These are phyloP conservation scores for Thymallus thymallus DNA, from an alignment of 2,113 vertebrate genomes.

Conservation along the genomic window DNA sequence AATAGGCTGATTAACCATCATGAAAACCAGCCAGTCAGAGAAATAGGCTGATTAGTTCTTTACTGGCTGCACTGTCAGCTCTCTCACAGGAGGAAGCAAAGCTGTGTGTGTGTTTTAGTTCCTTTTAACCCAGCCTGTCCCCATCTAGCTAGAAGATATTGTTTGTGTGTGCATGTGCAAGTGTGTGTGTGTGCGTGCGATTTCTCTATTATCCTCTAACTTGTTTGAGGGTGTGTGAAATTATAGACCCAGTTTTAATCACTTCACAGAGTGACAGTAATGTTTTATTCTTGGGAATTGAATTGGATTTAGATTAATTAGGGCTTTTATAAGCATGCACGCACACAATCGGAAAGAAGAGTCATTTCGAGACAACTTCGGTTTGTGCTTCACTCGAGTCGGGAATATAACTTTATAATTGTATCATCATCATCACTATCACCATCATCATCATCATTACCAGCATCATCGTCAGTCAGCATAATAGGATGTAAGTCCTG, in stretches of 20 bases:
- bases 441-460: background rate
- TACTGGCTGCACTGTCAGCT: background rate
- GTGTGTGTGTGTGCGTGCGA: slow-evolving; percentile 20
- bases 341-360: no score
- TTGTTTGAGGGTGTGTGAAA: slow-evolving; percentile 52
- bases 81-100: background rate
- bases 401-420: no score
- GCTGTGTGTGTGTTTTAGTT: slow-evolving; percentile 14
- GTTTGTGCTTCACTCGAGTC: no score
- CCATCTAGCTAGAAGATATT: no score
- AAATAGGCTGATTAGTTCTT: background rate
- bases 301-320: slow-evolving; percentile 26
- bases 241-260: slow-evolving; percentile 47
- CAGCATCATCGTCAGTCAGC: background rate
- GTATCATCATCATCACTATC: no score
- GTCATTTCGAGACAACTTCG: no score
- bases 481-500: background rate
- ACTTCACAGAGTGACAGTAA: slow-evolving; percentile 40
- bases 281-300: slow-evolving; percentile 14
- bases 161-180: no score
- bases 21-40: no score
- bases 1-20: no score
- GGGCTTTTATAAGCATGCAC: background rate
- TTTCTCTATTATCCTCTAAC: slow-evolving; percentile 40
- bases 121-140: background rate